Percentiles rank a stretch among this genome's conserved stretches.
Conservation (phyloP, 2,797 vertebrate species). For the Bucorvus abyssinicus region DNA sequence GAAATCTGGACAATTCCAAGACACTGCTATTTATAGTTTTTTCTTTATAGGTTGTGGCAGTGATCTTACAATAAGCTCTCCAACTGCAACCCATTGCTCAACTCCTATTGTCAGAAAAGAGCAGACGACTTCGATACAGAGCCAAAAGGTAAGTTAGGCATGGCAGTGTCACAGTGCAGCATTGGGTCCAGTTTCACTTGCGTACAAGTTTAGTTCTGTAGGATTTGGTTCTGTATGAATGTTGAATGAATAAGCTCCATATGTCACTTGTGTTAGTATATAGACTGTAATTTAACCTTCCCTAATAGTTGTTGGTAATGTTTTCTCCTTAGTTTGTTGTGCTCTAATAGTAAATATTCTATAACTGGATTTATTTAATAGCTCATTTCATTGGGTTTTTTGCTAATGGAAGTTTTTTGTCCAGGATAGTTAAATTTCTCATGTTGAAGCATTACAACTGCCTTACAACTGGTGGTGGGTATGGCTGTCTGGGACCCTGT, state of each 20-base stretch:
- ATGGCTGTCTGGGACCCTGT: background rate
- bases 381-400: background rate
- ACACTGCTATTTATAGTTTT: background rate
- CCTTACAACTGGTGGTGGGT: background rate
- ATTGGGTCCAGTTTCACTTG: background rate
- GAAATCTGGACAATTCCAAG: background rate
- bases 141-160: conserved; percentile 15
- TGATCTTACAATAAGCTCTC: conserved; percentile 40
- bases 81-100: conserved; percentile 11
- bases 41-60: conserved; percentile 34
- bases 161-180: background rate
- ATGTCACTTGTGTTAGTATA: background rate
- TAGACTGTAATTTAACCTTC: background rate
- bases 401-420: background rate
- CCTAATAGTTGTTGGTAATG: background rate
- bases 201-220: background rate
- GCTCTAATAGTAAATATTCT: background rate
- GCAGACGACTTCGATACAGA: background rate
- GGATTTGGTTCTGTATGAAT: background rate
- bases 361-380: background rate
- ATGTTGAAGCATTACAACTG: background rate
- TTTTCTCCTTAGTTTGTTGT: background rate
- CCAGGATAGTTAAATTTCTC: background rate
- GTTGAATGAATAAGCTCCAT: background rate
- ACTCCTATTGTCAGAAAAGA: background rate